A percentile compares a stretch with the other conserved stretches of the same genome.
Conservation (phyloP, 2,888 invertebrate genomes). For the Microplitis manilae region DNA sequence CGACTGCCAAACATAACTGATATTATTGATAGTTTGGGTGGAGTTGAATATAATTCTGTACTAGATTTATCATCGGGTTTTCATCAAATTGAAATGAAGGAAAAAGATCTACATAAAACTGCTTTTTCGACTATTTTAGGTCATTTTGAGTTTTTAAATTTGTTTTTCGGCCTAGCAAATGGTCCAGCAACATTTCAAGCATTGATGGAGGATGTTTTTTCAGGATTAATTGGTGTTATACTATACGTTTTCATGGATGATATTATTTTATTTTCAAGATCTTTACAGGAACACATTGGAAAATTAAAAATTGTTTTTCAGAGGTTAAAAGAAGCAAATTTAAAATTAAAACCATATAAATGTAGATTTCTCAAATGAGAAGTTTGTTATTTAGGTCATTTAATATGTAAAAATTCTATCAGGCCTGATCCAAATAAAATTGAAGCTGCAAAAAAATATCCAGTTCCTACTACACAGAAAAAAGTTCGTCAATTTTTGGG, state of each 20-base stretch:
- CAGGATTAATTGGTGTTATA: constrained; percentile 29
- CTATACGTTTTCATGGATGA: constrained; percentile 51
- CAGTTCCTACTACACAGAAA: no score
- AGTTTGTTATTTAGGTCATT: no score
- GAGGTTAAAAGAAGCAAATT: constrained; percentile 10
- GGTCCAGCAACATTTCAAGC: constrained; percentile 25
- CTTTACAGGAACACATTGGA: neutral
- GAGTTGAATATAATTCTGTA: constrained; percentile 43
- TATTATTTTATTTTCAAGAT: constrained; percentile 32
- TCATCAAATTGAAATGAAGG: constrained; percentile 27
- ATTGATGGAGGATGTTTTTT: constrained; percentile 26
- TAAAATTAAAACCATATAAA: constrained; percentile 38
- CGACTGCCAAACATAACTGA: constrained; percentile 57
- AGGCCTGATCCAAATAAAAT: no score
- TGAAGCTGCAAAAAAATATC: no score
- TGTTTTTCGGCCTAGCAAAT: constrained; percentile 27
- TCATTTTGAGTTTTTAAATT: constrained; percentile 25
- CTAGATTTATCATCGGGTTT: constrained; percentile 41
- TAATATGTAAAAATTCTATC: no score
- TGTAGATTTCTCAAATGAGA: no score
- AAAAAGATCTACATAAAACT: constrained; percentile 25
- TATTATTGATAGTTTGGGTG: constrained; percentile 56
- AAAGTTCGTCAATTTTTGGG: no score
- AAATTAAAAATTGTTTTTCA: constrained; percentile 30
- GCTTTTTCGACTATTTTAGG: constrained; percentile 26